Conservation (phyloP, 2,797 vertebrate genomes). For the Heliangelus exortis region DNA sequence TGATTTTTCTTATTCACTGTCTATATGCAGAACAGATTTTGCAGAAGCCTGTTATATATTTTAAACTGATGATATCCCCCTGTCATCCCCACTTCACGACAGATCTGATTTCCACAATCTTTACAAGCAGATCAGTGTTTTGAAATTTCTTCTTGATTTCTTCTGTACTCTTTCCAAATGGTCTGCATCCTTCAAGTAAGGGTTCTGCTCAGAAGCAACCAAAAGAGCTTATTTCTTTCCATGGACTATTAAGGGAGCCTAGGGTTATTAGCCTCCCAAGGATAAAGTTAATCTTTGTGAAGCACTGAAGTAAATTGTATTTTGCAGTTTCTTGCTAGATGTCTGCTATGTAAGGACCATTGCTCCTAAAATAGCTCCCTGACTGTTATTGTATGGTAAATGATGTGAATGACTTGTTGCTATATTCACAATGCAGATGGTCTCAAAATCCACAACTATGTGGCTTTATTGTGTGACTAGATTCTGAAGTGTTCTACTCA, state of each 20-base stretch:
- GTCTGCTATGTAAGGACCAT: conserved; percentile 55
- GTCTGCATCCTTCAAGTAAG: neutral
- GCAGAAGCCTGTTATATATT: neutral
- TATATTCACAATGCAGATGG: conserved; percentile 48
- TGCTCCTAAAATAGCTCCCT: conserved; percentile 60
- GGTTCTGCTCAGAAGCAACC: conserved; percentile 10
- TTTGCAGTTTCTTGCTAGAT: conserved; percentile 51
- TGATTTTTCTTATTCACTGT: neutral
- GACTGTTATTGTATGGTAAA: conserved; percentile 55
- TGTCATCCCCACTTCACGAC: neutral
- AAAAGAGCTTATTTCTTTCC: conserved; percentile 43
- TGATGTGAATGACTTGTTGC: conserved; percentile 58
- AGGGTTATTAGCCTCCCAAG: conserved; percentile 63
- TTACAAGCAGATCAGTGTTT: neutral
- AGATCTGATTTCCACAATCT: neutral
- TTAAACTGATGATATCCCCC: neutral
- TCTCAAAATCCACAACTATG: conserved; percentile 21
- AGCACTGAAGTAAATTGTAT: conserved; percentile 60
- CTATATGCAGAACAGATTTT: neutral
- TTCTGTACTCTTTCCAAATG: conserved; percentile 8
- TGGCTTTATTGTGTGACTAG: conserved; percentile 35
- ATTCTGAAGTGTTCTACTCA: conserved; percentile 21
- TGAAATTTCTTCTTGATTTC: conserved; percentile 5
- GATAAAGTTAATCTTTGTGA: conserved; percentile 63
- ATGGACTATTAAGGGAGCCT: conserved; percentile 36